These are phyloP conservation scores for Heliocidaris tuberculata DNA, from an alignment of 35 echinoderm and acorn worm genomes.

Conservation along the genomic window DNA sequence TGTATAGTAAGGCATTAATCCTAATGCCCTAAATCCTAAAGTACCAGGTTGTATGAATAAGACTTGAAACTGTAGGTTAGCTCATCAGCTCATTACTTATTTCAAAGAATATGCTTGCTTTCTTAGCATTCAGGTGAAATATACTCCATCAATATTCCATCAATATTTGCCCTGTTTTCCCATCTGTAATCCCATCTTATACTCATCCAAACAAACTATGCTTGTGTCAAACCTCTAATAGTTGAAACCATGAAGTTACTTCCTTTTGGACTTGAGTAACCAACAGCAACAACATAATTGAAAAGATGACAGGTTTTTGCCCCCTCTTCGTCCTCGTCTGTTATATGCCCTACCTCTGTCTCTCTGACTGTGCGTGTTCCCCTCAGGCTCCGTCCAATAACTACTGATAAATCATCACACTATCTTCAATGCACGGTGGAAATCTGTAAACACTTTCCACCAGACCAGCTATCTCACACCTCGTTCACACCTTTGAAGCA, in stretches of 20 bases:
- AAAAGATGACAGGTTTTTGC: slow-evolving; percentile 5
- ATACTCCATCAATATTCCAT: neutral
- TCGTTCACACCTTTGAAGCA: neutral
- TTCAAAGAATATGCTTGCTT: neutral
- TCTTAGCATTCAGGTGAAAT: neutral
- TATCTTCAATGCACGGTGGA: neutral
- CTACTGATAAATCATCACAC: neutral
- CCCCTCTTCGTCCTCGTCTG: neutral
- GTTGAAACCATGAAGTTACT: neutral
- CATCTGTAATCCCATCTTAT: neutral
- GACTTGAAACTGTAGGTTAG: neutral
- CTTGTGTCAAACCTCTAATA: neutral
- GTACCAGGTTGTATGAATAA: too few species aligned
- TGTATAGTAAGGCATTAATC: too few species aligned
- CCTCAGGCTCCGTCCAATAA: neutral
- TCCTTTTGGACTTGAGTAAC: neutral
- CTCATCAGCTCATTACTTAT: neutral
- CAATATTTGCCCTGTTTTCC: neutral
- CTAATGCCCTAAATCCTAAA: too few species aligned
- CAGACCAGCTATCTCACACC: neutral
- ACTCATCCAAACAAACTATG: neutral
- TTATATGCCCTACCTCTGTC: neutral
- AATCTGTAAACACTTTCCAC: neutral
- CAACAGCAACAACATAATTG: neutral
- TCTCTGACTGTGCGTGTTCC: neutral